Evolutionary conservation across 2,797 vertebrate genomes (phyloP).

Genomic region (Etheostoma perlongum): DNA sequence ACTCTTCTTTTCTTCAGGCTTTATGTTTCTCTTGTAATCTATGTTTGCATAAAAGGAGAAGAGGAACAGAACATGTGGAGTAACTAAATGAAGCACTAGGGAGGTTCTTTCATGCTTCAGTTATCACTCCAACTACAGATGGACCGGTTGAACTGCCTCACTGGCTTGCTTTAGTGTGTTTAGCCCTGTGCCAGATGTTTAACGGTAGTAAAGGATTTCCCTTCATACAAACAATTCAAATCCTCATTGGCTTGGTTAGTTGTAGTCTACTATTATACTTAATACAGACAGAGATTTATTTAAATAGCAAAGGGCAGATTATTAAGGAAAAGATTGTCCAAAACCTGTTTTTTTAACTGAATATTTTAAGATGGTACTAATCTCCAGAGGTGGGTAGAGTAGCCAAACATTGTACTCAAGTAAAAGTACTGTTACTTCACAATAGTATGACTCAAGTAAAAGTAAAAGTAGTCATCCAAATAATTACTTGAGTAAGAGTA

Average conservation of each 20-base stretch:
- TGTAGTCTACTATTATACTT: background rate
- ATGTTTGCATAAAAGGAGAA: constrained; percentile 11
- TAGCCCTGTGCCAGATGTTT: constrained; percentile 32
- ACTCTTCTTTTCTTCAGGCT: too few species aligned
- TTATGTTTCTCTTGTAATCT: constrained; percentile 24
- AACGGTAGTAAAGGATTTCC: background rate
- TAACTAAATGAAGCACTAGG: constrained; percentile 33
- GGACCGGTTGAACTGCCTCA: constrained; percentile 26
- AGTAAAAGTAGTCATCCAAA: too few species aligned
- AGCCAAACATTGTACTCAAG: too few species aligned
- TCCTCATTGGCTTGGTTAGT: background rate
- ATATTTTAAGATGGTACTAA: background rate
- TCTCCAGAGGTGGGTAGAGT: too few species aligned
- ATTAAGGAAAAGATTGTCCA: background rate
- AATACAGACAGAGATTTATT: constrained; percentile 4
- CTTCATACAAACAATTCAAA: background rate
- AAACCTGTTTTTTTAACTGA: background rate
- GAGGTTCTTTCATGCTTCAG: constrained; percentile 45
- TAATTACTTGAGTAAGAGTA: too few species aligned
- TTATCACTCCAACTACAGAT: constrained; percentile 23
- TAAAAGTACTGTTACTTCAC: too few species aligned
- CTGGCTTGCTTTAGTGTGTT: constrained; percentile 29
- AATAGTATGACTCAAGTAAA: too few species aligned
- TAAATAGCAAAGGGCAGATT: background rate
- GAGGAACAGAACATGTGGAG: constrained; percentile 3